Conservation (phyloP, 2,797 vertebrate genomes). For the Malacoraja senta region DNA sequence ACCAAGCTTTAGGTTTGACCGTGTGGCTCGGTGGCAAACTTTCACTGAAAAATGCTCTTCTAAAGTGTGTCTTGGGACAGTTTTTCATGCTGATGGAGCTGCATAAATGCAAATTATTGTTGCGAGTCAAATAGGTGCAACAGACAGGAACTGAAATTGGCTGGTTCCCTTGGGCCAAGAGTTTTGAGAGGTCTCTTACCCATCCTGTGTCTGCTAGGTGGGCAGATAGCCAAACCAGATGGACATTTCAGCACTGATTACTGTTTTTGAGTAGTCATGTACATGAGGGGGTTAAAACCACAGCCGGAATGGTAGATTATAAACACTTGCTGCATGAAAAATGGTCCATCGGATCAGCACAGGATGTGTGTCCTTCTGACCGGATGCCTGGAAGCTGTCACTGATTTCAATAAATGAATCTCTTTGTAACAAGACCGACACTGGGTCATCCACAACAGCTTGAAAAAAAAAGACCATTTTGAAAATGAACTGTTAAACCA, state of each 20-base stretch:
- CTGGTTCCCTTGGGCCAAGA: neutral
- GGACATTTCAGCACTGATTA: conserved; percentile 1
- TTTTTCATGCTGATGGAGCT: neutral
- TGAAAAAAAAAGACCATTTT: conserved; percentile 31
- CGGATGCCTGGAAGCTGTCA: conserved; percentile 58
- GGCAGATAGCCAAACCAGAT: conserved; percentile 3
- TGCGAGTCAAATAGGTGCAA: neutral
- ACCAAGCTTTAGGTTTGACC: neutral
- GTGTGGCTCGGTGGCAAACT: neutral
- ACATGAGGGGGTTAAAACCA: conserved; percentile 35
- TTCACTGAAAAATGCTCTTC: neutral
- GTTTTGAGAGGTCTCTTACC: neutral
- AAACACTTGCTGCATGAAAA: conserved; percentile 37
- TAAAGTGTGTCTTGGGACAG: neutral
- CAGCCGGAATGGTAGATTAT: conserved; percentile 37
- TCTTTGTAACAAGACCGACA: conserved; percentile 35
- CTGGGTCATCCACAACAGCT: conserved; percentile 31
- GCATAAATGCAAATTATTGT: neutral
- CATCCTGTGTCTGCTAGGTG: neutral
- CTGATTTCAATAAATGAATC: conserved; percentile 46
- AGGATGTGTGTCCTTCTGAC: conserved; percentile 49
- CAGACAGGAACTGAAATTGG: neutral
- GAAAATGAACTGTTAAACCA: conserved; percentile 55
- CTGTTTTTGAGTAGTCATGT: neutral
- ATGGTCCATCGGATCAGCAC: conserved; percentile 40